These are phyloP conservation scores for Oreochromis grahami DNA, from an alignment of 2,797 vertebrate genomes.

Conservation along the genomic window DNA sequence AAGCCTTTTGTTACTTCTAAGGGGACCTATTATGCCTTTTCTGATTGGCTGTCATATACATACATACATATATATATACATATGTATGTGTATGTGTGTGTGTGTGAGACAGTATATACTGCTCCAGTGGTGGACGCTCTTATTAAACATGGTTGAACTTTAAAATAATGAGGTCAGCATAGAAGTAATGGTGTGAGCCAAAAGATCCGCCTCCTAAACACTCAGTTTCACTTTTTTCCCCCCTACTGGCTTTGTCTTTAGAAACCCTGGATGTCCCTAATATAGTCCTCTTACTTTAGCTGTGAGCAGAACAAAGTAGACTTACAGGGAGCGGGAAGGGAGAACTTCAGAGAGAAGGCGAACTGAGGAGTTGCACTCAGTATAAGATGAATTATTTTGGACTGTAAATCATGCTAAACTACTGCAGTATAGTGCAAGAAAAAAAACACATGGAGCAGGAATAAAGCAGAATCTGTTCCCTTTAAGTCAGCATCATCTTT, in stretches of 20 bases:
- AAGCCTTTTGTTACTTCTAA: neutral
- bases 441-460: neutral
- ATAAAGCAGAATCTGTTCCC: neutral
- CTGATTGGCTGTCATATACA: neutral
- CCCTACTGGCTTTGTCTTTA: neutral
- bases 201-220: neutral
- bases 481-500: neutral
- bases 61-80: accelerated
- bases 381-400: neutral
- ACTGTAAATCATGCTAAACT: neutral
- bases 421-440: neutral
- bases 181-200: neutral
- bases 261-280: neutral
- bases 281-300: neutral
- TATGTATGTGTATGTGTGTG: neutral
- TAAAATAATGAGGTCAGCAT: neutral
- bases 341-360: neutral
- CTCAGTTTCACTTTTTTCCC: neutral
- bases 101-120: neutral
- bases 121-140: neutral
- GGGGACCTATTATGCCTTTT: neutral
- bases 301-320: neutral
- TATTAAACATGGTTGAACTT: neutral
- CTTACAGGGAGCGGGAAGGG: neutral
- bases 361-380: neutral